A percentile compares a stretch with the other conserved stretches of the same genome.
Conservation (phyloP, 2,888 invertebrate species). For the Cerastis rubricosa region DNA sequence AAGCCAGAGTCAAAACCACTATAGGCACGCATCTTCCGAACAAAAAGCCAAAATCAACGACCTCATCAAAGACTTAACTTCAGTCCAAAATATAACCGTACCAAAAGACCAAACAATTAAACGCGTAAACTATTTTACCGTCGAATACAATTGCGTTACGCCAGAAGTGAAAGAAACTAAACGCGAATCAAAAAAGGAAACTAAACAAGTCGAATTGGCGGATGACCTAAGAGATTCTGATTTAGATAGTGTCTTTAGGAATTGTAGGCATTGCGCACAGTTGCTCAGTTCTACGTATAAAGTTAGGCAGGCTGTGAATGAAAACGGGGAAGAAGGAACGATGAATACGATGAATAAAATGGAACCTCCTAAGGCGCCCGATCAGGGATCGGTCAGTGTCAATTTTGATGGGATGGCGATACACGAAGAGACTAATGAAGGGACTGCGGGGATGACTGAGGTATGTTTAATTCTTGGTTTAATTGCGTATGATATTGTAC, state of each 20-base stretch:
- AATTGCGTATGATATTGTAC: not conserved
- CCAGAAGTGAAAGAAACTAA: constrained; percentile 40
- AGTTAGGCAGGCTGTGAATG: constrained; percentile 75
- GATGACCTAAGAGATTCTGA: constrained; percentile 55
- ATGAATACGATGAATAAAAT: constrained; percentile 56
- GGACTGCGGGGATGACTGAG: constrained; percentile 74
- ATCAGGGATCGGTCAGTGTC: constrained; percentile 69
- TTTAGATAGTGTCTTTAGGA: constrained; percentile 61
- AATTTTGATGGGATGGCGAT: constrained; percentile 71
- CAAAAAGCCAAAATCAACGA: constrained; percentile 64
- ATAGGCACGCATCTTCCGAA: constrained; percentile 74
- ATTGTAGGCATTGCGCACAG: constrained; percentile 80
- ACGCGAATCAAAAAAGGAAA: constrained; percentile 45
- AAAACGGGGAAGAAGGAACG: constrained; percentile 51
- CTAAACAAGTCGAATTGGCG: constrained; percentile 43
- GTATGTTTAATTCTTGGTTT: not conserved
- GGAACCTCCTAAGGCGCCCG: constrained; percentile 57
- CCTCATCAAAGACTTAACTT: constrained; percentile 83
- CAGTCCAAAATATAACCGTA: constrained; percentile 73
- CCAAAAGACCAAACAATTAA: constrained; percentile 75
- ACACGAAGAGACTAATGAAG: constrained; percentile 75
- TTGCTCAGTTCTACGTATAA: constrained; percentile 69
- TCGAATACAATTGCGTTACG: constrained; percentile 75
- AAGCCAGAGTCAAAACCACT: constrained; percentile 87
- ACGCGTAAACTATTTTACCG: constrained; percentile 83